Percentiles rank a stretch among this genome's conserved stretches.
These are phyloP conservation scores for Mythimna albipuncta DNA, from an alignment of 2,888 invertebrate species.

Conservation along the genomic window DNA sequence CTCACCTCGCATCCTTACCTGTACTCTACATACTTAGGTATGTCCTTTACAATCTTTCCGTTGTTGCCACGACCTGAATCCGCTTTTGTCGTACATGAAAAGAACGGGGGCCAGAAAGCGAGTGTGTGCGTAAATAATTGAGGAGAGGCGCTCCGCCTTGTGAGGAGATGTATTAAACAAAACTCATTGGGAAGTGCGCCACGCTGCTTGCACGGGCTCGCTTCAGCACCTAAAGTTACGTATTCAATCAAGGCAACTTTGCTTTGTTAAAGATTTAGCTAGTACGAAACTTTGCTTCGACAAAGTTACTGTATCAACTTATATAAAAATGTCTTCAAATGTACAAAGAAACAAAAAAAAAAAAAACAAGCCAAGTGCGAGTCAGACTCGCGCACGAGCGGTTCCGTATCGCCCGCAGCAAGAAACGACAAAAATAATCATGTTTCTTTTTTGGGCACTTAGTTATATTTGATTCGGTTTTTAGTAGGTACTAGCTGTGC, in stretches of 20 bases:
- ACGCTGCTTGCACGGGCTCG: conserved; percentile 57
- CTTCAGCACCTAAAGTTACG: conserved; percentile 56
- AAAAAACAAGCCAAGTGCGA: neutral
- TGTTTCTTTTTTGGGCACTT: no score
- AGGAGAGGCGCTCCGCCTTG: conserved; percentile 79
- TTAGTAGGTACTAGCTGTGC: no score
- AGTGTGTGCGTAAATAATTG: conserved; percentile 88
- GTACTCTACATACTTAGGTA: conserved; percentile 65
- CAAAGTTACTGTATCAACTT: conserved; percentile 2
- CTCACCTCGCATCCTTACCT: conserved; percentile 77
- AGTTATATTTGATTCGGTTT: no score
- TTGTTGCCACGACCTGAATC: conserved; percentile 87
- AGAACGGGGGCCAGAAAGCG: conserved; percentile 84
- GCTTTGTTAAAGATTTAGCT: conserved; percentile 52
- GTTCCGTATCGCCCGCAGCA: no score
- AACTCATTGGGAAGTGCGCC: conserved; percentile 78
- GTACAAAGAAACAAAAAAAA: conserved; percentile 13
- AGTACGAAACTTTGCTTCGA: conserved; percentile 37
- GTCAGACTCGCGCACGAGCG: no score
- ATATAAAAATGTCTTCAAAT: conserved; percentile 21
- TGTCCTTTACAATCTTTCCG: conserved; percentile 87
- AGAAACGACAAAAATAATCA: no score
- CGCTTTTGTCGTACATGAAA: conserved; percentile 87
- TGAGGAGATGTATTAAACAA: conserved; percentile 81
- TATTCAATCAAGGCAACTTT: conserved; percentile 58